Percentiles rank a stretch among this genome's conserved stretches.
Conservation (phyloP, 2,113 vertebrate species). For the Alethe diademata region DNA sequence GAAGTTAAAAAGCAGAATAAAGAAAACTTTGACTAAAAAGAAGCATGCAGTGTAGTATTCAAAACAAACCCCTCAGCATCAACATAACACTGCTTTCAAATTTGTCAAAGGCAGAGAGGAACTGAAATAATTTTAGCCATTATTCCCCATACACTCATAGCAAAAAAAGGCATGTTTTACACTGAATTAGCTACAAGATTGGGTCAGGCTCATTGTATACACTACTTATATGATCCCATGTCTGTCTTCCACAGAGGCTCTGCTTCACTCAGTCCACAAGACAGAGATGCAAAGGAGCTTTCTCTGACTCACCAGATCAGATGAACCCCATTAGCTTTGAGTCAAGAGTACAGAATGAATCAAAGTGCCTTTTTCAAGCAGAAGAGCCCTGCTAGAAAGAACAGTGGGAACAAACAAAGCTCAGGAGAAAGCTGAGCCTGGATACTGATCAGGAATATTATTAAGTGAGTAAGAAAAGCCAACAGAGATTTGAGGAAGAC, state of each 20-base stretch:
- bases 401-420: accelerated
- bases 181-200: background rate
- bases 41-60: background rate
- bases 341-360: background rate
- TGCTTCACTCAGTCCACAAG: background rate
- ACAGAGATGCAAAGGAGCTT: background rate
- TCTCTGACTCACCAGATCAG: background rate
- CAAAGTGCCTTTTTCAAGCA: background rate
- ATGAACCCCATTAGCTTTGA: background rate
- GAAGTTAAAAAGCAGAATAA: background rate
- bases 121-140: background rate
- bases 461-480: background rate
- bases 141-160: background rate
- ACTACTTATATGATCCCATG: background rate
- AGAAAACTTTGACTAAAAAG: background rate
- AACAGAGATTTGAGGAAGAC: background rate
- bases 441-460: background rate
- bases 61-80: background rate
- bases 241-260: background rate
- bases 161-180: background rate
- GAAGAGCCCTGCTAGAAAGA: background rate
- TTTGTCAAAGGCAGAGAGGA: background rate
- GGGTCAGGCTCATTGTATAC: background rate
- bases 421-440: background rate
- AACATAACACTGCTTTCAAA: background rate